Evolutionary conservation across 2,113 vertebrate genomes (phyloP).

Genomic region (Arenaria interpres): DNA sequence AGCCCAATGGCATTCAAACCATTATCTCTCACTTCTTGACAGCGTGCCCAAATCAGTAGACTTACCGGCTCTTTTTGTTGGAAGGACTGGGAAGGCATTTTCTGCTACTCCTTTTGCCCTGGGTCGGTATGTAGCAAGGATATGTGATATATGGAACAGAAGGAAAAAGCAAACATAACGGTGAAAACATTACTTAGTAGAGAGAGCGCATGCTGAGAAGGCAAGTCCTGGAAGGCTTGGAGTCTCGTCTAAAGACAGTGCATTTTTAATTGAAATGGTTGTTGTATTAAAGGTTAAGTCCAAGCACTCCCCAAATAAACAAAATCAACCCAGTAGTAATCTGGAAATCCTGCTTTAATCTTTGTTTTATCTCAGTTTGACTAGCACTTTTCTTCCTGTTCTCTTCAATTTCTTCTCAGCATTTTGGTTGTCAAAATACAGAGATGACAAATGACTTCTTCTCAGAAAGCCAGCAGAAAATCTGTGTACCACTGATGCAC

Average conservation of each 20-base stretch:
- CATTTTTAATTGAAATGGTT: not conserved
- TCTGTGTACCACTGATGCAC: not conserved
- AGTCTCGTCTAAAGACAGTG: not conserved
- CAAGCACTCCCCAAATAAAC: not conserved
- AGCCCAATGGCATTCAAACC: not conserved
- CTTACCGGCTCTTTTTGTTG: not conserved
- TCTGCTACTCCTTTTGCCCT: not conserved
- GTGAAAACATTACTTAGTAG: not conserved
- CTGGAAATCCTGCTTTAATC: conserved; percentile 9
- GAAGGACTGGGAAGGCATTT: not conserved
- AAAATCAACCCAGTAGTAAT: not conserved
- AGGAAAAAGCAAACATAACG: not conserved
- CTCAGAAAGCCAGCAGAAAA: not conserved
- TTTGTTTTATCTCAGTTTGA: conserved; percentile 57
- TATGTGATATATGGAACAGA: not conserved
- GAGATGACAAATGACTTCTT: not conserved
- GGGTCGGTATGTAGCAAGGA: not conserved
- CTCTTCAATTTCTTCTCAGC: not conserved
- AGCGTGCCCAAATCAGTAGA: not conserved
- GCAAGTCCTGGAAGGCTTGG: not conserved
- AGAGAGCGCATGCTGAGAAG: not conserved
- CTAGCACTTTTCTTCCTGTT: conserved; percentile 8
- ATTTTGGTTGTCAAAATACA: conserved; percentile 21
- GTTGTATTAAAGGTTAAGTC: not conserved
- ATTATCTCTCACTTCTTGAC: not conserved